These are phyloP conservation scores for Mesorhabditis belari DNA, from an alignment of 2,888 invertebrate genomes.

Conservation along the genomic window DNA sequence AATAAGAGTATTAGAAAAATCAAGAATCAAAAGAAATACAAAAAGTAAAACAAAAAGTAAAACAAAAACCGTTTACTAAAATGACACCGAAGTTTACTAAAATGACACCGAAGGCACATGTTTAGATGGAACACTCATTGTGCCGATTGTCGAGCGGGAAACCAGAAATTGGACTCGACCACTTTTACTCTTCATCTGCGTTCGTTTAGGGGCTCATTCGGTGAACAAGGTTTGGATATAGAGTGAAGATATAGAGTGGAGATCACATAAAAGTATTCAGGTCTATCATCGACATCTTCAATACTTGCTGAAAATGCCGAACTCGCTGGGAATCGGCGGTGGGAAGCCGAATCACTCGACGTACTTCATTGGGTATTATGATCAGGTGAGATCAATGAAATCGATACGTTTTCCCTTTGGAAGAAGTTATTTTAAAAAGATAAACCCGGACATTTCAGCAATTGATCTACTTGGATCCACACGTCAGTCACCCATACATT, in stretches of 20 bases:
- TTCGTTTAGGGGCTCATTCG: slow-evolving; percentile 33
- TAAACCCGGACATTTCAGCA: slow-evolving; percentile 55
- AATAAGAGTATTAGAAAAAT: no score
- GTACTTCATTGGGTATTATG: slow-evolving; percentile 85
- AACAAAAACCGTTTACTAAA: no score
- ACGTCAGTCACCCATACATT: slow-evolving; percentile 76
- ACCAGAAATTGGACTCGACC: slow-evolving; percentile 30
- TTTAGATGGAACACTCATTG: slow-evolving; percentile 11
- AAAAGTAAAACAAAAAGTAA: no score
- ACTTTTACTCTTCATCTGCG: neutral
- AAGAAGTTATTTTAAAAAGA: neutral
- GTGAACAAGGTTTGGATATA: slow-evolving; percentile 31
- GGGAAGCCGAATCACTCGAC: slow-evolving; percentile 85
- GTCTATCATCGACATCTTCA: slow-evolving; percentile 77
- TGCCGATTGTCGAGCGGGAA: slow-evolving; percentile 26
- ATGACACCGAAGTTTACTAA: no score
- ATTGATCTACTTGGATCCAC: slow-evolving; percentile 84
- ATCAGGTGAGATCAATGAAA: slow-evolving; percentile 18
- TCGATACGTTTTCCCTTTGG: slow-evolving; percentile 60
- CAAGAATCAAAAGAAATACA: no score
- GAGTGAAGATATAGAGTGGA: neutral
- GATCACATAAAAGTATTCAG: slow-evolving; percentile 8
- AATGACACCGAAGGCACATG: no score
- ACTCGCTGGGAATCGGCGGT: slow-evolving; percentile 83
- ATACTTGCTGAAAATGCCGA: slow-evolving; percentile 70